A percentile compares a stretch with the other conserved stretches of the same genome.
phyloP scores from a whole-genome alignment of 2,113 vertebrate genomes.

The Calyptommatus sinebrachiatus region DNA sequence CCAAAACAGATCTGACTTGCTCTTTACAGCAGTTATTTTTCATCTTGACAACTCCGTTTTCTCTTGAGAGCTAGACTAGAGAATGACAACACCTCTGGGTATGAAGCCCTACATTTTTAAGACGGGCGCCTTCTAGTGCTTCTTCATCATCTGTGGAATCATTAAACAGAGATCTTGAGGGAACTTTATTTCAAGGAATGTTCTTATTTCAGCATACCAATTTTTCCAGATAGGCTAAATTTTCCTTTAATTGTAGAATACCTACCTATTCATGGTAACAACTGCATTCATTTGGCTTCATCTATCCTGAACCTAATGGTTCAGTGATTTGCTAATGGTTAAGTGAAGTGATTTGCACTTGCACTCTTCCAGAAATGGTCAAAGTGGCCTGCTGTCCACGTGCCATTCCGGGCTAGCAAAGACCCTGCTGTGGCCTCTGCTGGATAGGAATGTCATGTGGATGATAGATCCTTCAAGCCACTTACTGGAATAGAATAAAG shows the following conservation, averaged over 20 bases:
- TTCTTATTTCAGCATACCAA: neutral
- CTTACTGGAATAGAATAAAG: no score
- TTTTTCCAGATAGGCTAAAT: neutral
- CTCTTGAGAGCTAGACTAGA: neutral
- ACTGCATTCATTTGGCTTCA: neutral
- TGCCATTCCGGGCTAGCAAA: no score
- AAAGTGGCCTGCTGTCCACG: no score
- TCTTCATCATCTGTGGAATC: neutral
- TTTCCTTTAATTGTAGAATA: neutral
- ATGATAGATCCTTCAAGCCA: no score
- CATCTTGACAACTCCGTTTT: conserved; percentile 30
- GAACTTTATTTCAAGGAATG: conserved; percentile 25
- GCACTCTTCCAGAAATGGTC: no score
- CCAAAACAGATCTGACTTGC: neutral
- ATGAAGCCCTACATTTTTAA: neutral
- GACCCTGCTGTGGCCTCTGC: no score
- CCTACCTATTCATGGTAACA: neutral
- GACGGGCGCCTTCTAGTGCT: neutral
- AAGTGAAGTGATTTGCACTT: no score
- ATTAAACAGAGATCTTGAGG: neutral
- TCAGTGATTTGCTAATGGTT: no score
- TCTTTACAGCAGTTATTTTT: neutral
- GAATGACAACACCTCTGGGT: neutral
- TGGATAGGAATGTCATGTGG: no score
- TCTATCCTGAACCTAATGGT: neutral